Percentiles rank a stretch among this genome's conserved stretches.
These are phyloP conservation scores for Helostoma temminkii DNA, from an alignment of 2,797 vertebrate species.

Conservation along the genomic window DNA sequence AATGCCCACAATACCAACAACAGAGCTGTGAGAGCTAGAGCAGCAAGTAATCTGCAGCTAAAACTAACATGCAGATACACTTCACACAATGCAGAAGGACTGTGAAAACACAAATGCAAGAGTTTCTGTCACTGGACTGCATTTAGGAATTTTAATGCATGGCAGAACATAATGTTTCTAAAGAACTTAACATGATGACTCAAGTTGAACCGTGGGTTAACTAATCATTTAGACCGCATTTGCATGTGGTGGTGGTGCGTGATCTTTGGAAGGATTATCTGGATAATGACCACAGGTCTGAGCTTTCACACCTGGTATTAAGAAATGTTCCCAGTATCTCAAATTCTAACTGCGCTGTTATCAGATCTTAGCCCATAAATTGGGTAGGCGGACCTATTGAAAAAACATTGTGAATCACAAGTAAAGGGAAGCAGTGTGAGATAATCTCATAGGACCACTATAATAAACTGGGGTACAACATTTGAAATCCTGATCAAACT, in stretches of 20 bases:
- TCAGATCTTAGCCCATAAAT: background rate
- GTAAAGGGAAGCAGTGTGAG: background rate
- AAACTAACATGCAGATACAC: constrained; percentile 3
- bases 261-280: background rate
- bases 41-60: constrained; percentile 9
- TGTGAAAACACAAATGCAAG: background rate
- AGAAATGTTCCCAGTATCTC: background rate
- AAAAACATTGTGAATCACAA: background rate
- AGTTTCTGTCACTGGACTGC: background rate
- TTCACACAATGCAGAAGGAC: background rate
- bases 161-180: background rate
- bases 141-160: background rate
- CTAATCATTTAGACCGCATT: background rate
- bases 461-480: no score
- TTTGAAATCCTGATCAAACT: no score
- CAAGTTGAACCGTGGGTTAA: background rate
- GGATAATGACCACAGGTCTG: background rate
- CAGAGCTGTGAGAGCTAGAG: no score
- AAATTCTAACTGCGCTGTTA: background rate
- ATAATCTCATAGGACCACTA: background rate
- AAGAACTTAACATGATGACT: background rate
- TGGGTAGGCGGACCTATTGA: background rate
- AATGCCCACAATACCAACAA: constrained; percentile 28
- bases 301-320: background rate
- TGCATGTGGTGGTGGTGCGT: no score